Evolutionary conservation across 2,888 invertebrate genomes (phyloP), one percentile per base, ranked within the genome.

Genomic region (Pseudanteris insignis): DNA sequence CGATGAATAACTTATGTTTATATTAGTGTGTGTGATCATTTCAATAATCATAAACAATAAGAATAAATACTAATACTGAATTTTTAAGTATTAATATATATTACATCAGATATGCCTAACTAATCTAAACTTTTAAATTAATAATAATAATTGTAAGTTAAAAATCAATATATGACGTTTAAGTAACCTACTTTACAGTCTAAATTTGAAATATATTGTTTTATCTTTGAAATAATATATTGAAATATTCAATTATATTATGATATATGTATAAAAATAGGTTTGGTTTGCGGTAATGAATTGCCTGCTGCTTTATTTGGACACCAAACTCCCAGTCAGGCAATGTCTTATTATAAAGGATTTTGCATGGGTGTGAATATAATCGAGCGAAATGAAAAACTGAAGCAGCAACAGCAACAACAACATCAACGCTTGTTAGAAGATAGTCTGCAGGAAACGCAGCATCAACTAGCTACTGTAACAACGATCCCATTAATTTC

Each of bases 341-440:
- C 76, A 43, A 72, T 79, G 47, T 67, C 74, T 11, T 78, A 81
- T 67, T 82, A 81, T 71, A 81, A 81, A 68, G 77, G 81, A 68
- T 83, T 81, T 72, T 78, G 81, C 63, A 77, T 77, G 25, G 71
- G 71, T 15, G 38, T 63, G 18, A 60, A 57, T 11, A 29, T 58
- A 8, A 57, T 48, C 15, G 63, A 69, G 8, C 71, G 71, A 28
- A 67, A 63, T 34, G 69, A 66, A 5, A 54, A 67, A 10, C 47
- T 64, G 63, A 68, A 67, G 34, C 72, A 66, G 32, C 68, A 74
- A 63, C 67, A 75, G 40, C 36, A 47, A 10, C 58, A 77, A n/a
- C 58, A 77, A 69, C 70, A 78, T 74, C 66, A 76, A 73, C 69
- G 65, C 4, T 66, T 69, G 7, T 65, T 58, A 10, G 68, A 68